Evolutionary conservation across 1,140 invertebrate species (phyloP).

Genomic region (Cryptotermes secundus): DNA sequence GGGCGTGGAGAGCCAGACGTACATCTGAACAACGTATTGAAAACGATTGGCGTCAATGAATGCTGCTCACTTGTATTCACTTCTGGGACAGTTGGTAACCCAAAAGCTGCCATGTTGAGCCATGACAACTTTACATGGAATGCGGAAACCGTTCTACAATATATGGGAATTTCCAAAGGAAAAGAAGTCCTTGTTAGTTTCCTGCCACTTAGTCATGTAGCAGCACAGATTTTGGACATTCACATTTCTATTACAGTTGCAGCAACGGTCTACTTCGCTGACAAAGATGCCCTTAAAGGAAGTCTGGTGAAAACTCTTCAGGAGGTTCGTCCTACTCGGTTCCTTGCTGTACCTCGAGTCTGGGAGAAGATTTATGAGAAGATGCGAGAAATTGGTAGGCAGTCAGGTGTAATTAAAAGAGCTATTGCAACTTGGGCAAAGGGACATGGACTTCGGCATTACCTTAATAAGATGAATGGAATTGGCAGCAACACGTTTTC

Average conservation of each 20-base stretch:
- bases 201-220: conserved; percentile 86
- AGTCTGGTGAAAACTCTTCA: conserved; percentile 71
- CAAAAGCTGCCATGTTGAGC: conserved; percentile 90
- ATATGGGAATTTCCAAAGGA: conserved; percentile 47
- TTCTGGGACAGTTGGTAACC: conserved; percentile 86
- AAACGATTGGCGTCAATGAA: conserved; percentile 77
- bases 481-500: conserved; percentile 44
- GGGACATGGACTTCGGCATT: conserved; percentile 69
- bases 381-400: conserved; percentile 68
- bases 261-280: conserved; percentile 76
- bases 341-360: conserved; percentile 86
- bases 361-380: conserved; percentile 93
- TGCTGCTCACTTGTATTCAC: conserved; percentile 91
- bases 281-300: conserved; percentile 79
- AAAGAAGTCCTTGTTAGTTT: conserved; percentile 71
- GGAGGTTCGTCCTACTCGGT: conserved; percentile 75
- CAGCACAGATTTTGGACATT: conserved; percentile 82
- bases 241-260: conserved; percentile 61
- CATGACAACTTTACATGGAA: conserved; percentile 82
- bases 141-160: conserved; percentile 51
- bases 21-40: conserved; percentile 66
- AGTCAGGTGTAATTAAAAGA: conserved; percentile 64
- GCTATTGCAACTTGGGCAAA: conserved; percentile 76
- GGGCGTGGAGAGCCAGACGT: conserved; percentile 70
- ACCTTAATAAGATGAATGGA: conserved; percentile 69